These are phyloP conservation scores for Drosophila malerkotliana DNA, from an alignment of 1,140 invertebrate species.

Conservation along the genomic window DNA sequence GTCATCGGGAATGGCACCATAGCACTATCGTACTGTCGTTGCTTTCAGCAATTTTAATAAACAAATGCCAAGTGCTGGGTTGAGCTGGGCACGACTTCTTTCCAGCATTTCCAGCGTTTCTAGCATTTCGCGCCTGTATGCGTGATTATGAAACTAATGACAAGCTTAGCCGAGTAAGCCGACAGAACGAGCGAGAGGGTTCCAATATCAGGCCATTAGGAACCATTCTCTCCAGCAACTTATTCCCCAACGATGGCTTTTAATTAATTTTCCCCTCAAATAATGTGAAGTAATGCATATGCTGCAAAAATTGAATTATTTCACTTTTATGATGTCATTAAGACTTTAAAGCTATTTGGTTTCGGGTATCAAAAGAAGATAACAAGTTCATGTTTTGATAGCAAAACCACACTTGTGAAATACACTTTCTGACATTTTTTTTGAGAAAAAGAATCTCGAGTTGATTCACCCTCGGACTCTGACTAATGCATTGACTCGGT, in stretches of 20 bases:
- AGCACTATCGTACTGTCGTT: slow-evolving; percentile 30
- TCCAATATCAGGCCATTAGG: background rate
- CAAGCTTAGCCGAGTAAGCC: slow-evolving; percentile 41
- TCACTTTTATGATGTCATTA: slow-evolving; percentile 32
- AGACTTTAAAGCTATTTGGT: background rate
- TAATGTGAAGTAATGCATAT: slow-evolving; percentile 16
- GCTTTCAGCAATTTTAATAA: slow-evolving; percentile 61
- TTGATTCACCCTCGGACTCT: slow-evolving; percentile 4
- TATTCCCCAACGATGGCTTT: slow-evolving; percentile 16
- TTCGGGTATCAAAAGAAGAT: slow-evolving; percentile 15
- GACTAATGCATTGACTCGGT: slow-evolving; percentile 26
- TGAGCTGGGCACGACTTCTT: slow-evolving; percentile 29
- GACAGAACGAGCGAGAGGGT: slow-evolving; percentile 14
- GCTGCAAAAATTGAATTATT: slow-evolving; percentile 15
- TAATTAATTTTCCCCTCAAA: slow-evolving; percentile 33
- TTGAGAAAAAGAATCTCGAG: background rate
- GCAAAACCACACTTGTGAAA: background rate
- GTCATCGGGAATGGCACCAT: slow-evolving; percentile 25
- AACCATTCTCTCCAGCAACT: slow-evolving; percentile 3
- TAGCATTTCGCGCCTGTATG: slow-evolving; percentile 15
- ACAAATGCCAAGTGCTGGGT: slow-evolving; percentile 58
- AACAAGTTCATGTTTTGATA: slow-evolving; percentile 3
- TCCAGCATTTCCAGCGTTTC: slow-evolving; percentile 7
- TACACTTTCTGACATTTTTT: background rate
- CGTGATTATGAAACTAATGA: slow-evolving; percentile 66